A percentile compares a stretch with the other conserved stretches of the same genome.
phyloP scores from a whole-genome alignment of 2,888 invertebrate genomes.

The Diabrotica balteata region DNA sequence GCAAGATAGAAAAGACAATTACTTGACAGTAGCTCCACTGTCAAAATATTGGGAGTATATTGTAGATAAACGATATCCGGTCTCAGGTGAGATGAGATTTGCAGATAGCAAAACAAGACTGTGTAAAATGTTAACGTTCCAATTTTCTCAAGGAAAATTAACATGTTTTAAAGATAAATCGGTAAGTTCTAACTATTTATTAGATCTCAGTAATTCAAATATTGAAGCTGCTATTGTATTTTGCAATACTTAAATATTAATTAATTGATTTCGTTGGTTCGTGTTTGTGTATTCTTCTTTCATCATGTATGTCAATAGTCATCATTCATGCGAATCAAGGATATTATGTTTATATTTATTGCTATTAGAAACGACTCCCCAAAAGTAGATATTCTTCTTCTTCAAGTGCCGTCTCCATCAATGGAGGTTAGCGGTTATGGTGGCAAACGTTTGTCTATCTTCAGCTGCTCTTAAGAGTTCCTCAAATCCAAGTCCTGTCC shows the following conservation, averaged over 20 bases:
- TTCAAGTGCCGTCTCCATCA: no score
- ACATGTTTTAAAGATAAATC: slow-evolving; percentile 80
- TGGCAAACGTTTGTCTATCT: no score
- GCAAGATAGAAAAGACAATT: slow-evolving; percentile 83
- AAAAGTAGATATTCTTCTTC: no score
- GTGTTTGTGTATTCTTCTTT: neutral
- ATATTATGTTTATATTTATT: no score
- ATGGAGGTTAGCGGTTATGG: no score
- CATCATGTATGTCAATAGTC: no score
- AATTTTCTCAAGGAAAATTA: slow-evolving; percentile 80
- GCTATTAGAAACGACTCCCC: no score
- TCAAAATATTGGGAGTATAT: slow-evolving; percentile 58
- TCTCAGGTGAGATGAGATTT: slow-evolving; percentile 80
- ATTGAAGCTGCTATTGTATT: no score
- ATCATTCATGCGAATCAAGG: no score
- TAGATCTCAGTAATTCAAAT: neutral
- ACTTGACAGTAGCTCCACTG: slow-evolving; percentile 67
- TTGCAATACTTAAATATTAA: no score
- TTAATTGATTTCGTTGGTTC: neutral
- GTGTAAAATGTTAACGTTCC: slow-evolving; percentile 80
- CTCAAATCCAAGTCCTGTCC: no score
- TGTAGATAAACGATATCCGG: slow-evolving; percentile 58
- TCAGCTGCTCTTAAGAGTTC: no score
- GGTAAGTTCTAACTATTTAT: slow-evolving; percentile 55
- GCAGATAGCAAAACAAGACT: slow-evolving; percentile 77